These are phyloP conservation scores for Patella caerulea DNA, from an alignment of 2,888 invertebrate genomes.

Conservation along the genomic window DNA sequence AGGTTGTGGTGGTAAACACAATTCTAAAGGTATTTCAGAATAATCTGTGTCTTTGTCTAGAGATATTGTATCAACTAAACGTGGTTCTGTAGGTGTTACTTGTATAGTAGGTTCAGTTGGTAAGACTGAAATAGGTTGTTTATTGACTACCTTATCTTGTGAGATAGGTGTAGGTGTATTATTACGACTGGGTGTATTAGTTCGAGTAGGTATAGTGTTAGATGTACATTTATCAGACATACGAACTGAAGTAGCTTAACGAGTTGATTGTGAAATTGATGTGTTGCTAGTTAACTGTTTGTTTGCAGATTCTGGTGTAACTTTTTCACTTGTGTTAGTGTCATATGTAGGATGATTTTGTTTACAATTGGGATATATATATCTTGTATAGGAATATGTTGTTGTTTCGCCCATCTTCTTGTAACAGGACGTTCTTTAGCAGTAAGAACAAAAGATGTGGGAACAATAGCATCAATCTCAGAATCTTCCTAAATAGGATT, in stretches of 20 bases:
- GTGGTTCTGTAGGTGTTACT: not conserved
- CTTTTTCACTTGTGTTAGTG: not conserved
- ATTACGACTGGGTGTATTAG: not conserved
- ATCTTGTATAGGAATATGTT: slow-evolving; percentile 2
- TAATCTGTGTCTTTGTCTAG: not conserved
- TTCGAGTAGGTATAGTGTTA: too few relatives aligned
- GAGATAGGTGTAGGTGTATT: not conserved
- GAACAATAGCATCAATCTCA: not conserved
- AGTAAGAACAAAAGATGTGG: slow-evolving; percentile 2
- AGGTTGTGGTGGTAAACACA: slow-evolving; percentile 3
- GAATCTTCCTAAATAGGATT: not conserved
- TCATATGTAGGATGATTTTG: not conserved
- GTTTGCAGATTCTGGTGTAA: not conserved
- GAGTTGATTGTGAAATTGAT: too few relatives aligned
- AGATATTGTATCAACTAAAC: not conserved
- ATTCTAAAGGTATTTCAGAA: not conserved
- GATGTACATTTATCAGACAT: too few relatives aligned
- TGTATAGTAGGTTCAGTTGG: not conserved
- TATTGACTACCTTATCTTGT: too few relatives aligned
- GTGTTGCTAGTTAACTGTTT: not conserved
- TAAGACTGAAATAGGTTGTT: not conserved
- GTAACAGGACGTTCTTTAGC: not conserved
- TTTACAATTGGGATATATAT: not conserved
- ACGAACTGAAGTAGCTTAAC: too few relatives aligned
- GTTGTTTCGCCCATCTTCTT: slow-evolving; percentile 3